Conservation (phyloP, 1,140 invertebrate species). For the Oppia nitens region DNA sequence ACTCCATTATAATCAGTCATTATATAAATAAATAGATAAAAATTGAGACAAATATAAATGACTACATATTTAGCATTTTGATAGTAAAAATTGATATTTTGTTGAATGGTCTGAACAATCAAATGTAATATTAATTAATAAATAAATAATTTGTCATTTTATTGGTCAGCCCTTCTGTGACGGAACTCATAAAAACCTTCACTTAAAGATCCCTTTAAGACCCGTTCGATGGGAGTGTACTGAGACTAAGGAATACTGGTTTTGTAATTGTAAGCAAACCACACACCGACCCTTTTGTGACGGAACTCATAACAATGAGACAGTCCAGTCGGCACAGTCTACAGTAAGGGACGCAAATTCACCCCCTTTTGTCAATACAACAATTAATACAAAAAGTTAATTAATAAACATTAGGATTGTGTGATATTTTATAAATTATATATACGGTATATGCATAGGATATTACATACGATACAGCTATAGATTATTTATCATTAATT, state of each 20-base stretch:
- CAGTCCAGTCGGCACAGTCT: constrained; percentile 22
- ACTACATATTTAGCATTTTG: background rate
- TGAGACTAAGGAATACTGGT: constrained; percentile 84
- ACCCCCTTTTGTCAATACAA: background rate
- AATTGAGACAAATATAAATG: background rate
- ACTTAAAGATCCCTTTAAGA: constrained; percentile 36
- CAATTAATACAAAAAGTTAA: constrained; percentile 5
- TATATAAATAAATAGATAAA: background rate
- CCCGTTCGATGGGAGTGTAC: constrained; percentile 67
- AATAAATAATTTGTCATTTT: constrained; percentile 6
- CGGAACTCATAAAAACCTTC: constrained; percentile 60
- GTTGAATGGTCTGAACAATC: background rate
- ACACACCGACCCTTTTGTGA: constrained; percentile 90
- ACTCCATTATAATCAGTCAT: background rate
- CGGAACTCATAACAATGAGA: constrained; percentile 52
- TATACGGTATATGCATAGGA: background rate
- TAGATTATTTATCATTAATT: too few relatives aligned
- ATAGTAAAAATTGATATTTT: background rate
- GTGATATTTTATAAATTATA: too few relatives aligned
- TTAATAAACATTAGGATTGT: too few relatives aligned
- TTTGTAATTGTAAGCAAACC: constrained; percentile 97
- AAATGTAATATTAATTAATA: background rate
- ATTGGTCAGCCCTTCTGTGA: constrained; percentile 73
- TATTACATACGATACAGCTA: too few relatives aligned
- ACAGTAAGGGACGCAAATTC: constrained; percentile 17